Conservation (phyloP, 2,797 vertebrate species). For the Dendrocincla tyrannina region DNA sequence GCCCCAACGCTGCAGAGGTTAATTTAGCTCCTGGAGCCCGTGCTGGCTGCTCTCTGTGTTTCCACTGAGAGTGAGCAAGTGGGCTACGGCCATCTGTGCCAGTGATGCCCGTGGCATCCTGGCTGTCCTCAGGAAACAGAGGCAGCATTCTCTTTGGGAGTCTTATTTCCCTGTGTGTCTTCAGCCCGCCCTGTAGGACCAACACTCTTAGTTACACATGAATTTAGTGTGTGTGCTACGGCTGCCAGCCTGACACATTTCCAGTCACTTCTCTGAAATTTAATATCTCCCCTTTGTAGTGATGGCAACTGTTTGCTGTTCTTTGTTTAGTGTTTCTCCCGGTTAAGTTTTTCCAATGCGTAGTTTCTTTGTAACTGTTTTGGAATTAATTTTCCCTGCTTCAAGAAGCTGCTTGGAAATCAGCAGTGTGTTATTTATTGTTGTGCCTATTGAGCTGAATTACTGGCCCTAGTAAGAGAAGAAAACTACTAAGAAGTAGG, state of each 20-base stretch:
- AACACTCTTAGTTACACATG: not conserved
- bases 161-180: not conserved
- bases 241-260: not conserved
- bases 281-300: not conserved
- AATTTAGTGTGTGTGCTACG: not conserved
- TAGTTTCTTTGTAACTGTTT: slow-evolving; percentile 19
- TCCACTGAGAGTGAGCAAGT: not conserved
- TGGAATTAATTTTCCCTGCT: not conserved
- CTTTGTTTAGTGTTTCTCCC: slow-evolving; percentile 8
- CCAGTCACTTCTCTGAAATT: not conserved
- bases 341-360: not conserved
- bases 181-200: not conserved
- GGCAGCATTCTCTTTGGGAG: not conserved
- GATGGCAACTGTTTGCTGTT: slow-evolving; percentile 23
- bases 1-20: not conserved
- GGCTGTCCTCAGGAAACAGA: not conserved
- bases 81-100: not conserved
- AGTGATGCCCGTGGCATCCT: not conserved
- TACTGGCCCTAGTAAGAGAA: not conserved
- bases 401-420: slow-evolving; percentile 17
- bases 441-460: not conserved
- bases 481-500: not conserved
- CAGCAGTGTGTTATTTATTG: not conserved
- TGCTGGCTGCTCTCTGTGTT: not conserved
- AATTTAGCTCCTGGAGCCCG: not conserved